Percentiles rank a stretch among this genome's conserved stretches.
Conservation (phyloP, 2,797 vertebrate genomes). For the Clamator glandarius region DNA sequence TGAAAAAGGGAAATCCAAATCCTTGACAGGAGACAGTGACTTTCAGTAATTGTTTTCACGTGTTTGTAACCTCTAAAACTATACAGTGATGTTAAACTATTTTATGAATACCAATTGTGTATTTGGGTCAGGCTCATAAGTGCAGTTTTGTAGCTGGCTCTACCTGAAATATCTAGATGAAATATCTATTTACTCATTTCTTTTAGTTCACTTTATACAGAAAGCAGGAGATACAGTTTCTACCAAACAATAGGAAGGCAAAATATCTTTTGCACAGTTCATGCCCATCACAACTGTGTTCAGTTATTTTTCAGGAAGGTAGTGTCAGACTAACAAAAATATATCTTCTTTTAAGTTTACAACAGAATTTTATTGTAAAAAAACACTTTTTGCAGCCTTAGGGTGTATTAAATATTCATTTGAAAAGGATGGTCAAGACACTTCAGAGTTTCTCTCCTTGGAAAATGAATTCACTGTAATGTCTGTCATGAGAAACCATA, state of each 20-base stretch:
- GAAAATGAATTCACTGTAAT: background rate
- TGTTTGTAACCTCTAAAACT: background rate
- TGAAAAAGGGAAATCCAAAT: background rate
- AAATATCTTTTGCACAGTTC: background rate
- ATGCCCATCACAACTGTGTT: background rate
- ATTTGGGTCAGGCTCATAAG: background rate
- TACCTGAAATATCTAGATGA: background rate
- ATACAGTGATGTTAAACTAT: background rate
- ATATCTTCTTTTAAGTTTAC: background rate
- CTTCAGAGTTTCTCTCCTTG: background rate
- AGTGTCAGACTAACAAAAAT: background rate
- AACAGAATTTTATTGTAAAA: background rate
- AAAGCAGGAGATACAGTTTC: background rate
- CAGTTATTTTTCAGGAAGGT: background rate
- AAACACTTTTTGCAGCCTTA: background rate
- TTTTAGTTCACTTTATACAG: background rate
- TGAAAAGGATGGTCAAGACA: background rate
- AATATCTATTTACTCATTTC: background rate
- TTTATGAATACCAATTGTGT: background rate
- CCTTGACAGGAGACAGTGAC: background rate
- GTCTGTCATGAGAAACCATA: background rate
- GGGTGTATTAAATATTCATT: constrained; percentile 2
- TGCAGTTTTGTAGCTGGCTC: background rate
- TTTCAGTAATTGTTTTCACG: background rate
- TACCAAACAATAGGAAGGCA: background rate